Conservation (phyloP, 2,797 vertebrate species). For the Lindbergichthys nudifrons region DNA sequence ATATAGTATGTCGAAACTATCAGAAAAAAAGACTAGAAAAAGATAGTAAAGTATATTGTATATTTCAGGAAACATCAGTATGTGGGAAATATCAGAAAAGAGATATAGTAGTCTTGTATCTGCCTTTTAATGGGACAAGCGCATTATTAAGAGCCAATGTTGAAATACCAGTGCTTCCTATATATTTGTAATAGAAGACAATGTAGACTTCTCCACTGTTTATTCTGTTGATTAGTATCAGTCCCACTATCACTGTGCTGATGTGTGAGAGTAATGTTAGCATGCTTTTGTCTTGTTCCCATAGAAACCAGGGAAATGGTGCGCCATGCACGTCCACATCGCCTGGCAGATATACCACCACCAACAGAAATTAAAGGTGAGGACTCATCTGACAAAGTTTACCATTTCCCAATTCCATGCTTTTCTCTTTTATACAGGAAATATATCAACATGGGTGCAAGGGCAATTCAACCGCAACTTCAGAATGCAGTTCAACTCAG, state of each 20-base stretch:
- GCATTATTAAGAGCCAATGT: no score
- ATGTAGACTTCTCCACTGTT: background rate
- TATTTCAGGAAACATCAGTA: no score
- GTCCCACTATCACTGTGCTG: background rate
- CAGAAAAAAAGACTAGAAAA: no score
- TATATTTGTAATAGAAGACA: no score
- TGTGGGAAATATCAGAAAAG: background rate
- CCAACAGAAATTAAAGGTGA: slow-evolving; percentile 99
- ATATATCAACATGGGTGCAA: background rate
- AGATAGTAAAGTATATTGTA: no score
- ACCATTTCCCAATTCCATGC: background rate
- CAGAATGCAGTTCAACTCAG: background rate
- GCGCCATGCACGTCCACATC: slow-evolving; percentile 98
- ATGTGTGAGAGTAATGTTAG: background rate
- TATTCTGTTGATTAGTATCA: background rate
- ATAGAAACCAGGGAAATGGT: slow-evolving; percentile 99
- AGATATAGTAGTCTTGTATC: no score
- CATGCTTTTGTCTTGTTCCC: slow-evolving; percentile 36
- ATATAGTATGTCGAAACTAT: no score
- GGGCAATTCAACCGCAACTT: background rate
- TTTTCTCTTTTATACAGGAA: background rate
- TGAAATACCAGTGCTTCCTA: background rate
- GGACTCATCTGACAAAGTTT: slow-evolving; percentile 66
- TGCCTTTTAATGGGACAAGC: no score
- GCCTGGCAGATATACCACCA: slow-evolving; percentile 99